Conservation (phyloP, 1,140 invertebrate genomes). For the Plectrocnemia conspersa region DNA sequence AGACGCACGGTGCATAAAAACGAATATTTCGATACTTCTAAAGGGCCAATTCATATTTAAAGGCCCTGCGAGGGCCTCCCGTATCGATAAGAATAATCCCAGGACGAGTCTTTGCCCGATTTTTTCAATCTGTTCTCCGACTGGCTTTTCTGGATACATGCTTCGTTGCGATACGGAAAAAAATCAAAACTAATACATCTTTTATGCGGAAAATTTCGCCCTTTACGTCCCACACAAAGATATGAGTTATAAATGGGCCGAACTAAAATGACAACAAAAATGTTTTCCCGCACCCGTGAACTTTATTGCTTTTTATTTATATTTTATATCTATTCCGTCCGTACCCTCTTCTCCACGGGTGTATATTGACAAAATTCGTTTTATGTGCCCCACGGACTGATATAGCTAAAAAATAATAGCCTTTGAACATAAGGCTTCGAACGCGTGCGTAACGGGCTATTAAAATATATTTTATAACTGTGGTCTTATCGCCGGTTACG, state of each 20-base stretch:
- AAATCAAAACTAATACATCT: constrained; percentile 17
- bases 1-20: too few relatives aligned
- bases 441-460: too few relatives aligned
- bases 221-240: constrained; percentile 10
- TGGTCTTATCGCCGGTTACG: too few relatives aligned
- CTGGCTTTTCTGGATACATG: too few relatives aligned
- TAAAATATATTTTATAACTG: too few relatives aligned
- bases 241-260: constrained; percentile 11
- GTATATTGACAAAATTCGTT: too few relatives aligned
- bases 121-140: not conserved
- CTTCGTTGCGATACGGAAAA: constrained; percentile 5
- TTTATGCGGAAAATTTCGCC: constrained; percentile 15
- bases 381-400: too few relatives aligned
- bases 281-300: constrained; percentile 8
- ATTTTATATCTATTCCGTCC: constrained; percentile 7
- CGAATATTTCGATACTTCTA: too few relatives aligned
- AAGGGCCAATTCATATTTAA: constrained; percentile 5
- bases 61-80: constrained; percentile 1
- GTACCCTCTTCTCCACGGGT: too few relatives aligned
- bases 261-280: constrained; percentile 11
- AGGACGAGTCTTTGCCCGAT: constrained; percentile 1
- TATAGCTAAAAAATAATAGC: too few relatives aligned
- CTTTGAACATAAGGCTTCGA: too few relatives aligned
- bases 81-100: constrained; percentile 7
- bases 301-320: constrained; percentile 11